phyloP scores from a whole-genome alignment of 2,888 invertebrate genomes.

The Apamea monoglypha region DNA sequence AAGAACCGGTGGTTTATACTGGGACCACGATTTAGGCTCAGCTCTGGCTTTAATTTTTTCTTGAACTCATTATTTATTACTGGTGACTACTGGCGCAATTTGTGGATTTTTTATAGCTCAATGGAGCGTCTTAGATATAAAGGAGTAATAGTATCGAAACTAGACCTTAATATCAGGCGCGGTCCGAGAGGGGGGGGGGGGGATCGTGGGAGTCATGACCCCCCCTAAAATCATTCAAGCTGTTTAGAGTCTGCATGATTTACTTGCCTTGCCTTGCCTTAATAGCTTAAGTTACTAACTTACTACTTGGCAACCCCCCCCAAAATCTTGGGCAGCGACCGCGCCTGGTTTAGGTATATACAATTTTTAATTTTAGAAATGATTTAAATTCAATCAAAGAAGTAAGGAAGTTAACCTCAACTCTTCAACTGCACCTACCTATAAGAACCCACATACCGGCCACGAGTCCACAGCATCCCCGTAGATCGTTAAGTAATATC shows the following conservation, averaged over 20 bases:
- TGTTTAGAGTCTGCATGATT: too few species aligned
- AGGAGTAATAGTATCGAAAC: background rate
- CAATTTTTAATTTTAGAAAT: background rate
- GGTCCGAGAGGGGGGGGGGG: too few species aligned
- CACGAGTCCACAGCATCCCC: slow-evolving; percentile 25
- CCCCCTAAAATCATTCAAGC: too few species aligned
- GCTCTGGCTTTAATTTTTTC: too few species aligned
- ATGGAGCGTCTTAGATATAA: background rate
- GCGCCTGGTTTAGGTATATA: too few species aligned
- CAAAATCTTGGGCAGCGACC: too few species aligned
- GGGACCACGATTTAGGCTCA: background rate
- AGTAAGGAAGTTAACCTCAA: background rate
- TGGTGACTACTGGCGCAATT: background rate
- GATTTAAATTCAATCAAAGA: background rate
- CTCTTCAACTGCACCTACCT: background rate
- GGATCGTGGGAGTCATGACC: too few species aligned
- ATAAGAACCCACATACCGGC: background rate
- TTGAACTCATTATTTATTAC: background rate
- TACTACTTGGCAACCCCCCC: too few species aligned
- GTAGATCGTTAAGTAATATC: slow-evolving; percentile 61
- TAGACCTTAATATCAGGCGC: too few species aligned
- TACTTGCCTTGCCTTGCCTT: too few species aligned
- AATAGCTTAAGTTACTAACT: too few species aligned
- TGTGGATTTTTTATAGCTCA: background rate
- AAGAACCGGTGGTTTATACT: background rate